Conservation (phyloP, 1,140 invertebrate genomes). For the Heliconius melpomene region DNA sequence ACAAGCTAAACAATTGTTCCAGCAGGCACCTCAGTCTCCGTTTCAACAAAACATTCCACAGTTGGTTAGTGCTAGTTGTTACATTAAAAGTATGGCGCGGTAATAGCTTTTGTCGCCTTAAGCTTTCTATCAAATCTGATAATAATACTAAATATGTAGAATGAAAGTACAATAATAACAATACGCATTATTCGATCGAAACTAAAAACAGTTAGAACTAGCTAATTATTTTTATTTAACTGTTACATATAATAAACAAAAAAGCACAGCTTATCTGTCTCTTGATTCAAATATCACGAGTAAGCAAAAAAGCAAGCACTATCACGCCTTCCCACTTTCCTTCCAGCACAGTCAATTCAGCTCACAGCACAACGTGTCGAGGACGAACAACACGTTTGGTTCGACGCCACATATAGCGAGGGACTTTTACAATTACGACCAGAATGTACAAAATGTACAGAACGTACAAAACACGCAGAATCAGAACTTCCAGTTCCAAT, state of each 20-base stretch:
- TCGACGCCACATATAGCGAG: constrained; percentile 83
- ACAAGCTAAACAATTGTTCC: constrained; percentile 56
- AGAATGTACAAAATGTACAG: constrained; percentile 37
- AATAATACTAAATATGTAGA: background rate
- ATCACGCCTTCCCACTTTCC: constrained; percentile 36
- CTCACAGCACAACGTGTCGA: constrained; percentile 82
- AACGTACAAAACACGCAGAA: constrained; percentile 25
- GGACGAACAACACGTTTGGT: constrained; percentile 74
- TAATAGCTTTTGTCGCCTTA: constrained; percentile 16
- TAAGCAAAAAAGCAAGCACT: constrained; percentile 21
- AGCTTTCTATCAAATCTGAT: constrained; percentile 18
- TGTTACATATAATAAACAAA: background rate
- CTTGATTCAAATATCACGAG: background rate
- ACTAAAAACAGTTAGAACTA: too few relatives aligned
- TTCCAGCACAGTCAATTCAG: constrained; percentile 82
- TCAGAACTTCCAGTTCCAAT: constrained; percentile 56
- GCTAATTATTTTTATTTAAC: too few relatives aligned
- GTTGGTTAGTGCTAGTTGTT: constrained; percentile 54
- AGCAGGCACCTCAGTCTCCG: constrained; percentile 78
- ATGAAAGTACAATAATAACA: too few relatives aligned
- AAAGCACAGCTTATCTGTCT: constrained; percentile 10
- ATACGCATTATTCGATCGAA: too few relatives aligned
- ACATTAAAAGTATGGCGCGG: constrained; percentile 17
- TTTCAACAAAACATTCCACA: constrained; percentile 77
- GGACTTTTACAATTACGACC: constrained; percentile 56